These are phyloP conservation scores for Tetramorium alpestre DNA, from an alignment of 1,140 invertebrate species.

Conservation along the genomic window DNA sequence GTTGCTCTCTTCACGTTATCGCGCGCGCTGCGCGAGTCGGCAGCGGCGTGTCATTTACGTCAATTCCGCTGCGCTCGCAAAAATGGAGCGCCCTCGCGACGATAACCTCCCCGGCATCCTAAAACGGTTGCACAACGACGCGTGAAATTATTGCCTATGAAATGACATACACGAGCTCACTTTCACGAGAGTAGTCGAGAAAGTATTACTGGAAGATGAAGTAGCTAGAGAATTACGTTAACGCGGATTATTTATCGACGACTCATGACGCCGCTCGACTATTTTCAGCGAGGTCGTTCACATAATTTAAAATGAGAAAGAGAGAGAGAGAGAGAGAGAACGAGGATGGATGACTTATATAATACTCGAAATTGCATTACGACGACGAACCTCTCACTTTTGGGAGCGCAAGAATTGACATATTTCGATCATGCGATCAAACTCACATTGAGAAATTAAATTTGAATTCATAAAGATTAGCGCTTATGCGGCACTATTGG, in stretches of 20 bases:
- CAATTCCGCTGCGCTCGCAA: slow-evolving; percentile 5
- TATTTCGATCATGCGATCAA: background rate
- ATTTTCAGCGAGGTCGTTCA: slow-evolving; percentile 36
- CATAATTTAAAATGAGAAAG: slow-evolving; percentile 14
- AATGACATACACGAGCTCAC: slow-evolving; percentile 12
- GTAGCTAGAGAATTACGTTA: slow-evolving; percentile 26
- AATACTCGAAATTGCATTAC: background rate
- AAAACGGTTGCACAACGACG: slow-evolving; percentile 32
- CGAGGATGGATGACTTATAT: background rate
- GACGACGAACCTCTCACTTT: background rate
- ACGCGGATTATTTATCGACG: slow-evolving; percentile 43
- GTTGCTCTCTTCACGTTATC: slow-evolving; percentile 23
- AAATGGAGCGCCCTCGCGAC: slow-evolving; percentile 23
- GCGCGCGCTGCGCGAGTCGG: background rate
- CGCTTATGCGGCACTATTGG: background rate
- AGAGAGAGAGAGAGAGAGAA: background rate
- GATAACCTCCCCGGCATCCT: slow-evolving; percentile 27
- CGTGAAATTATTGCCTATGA: slow-evolving; percentile 39
- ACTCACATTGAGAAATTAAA: slow-evolving; percentile 7
- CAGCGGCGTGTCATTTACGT: slow-evolving; percentile 24
- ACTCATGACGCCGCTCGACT: slow-evolving; percentile 40
- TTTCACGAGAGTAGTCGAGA: slow-evolving; percentile 13
- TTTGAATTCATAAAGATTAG: slow-evolving; percentile 16
- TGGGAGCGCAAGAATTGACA: background rate
- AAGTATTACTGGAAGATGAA: slow-evolving; percentile 29